These are phyloP conservation scores for Neotragus pygmaeus DNA, from an alignment of 2,113 vertebrate genomes.

Conservation along the genomic window DNA sequence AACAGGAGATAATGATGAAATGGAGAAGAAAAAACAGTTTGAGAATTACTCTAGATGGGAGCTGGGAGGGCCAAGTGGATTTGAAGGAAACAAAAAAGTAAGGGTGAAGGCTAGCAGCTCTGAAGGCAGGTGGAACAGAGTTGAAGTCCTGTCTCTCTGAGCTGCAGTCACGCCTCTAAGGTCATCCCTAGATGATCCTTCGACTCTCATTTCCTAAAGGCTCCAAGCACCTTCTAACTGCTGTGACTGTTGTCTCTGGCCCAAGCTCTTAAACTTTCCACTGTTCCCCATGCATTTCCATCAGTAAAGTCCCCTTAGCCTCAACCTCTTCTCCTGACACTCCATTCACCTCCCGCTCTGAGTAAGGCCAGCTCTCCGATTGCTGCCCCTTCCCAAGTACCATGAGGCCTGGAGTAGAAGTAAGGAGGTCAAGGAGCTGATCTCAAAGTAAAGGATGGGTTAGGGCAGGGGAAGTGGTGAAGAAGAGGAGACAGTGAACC, in stretches of 20 bases:
- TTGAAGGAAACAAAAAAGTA: background rate
- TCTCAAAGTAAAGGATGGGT: background rate
- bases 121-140: background rate
- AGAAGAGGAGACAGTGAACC: background rate
- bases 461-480: too few relatives aligned
- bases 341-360: background rate
- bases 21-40: background rate
- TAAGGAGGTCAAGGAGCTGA: background rate
- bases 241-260: background rate
- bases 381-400: background rate
- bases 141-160: background rate
- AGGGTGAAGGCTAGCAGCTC: background rate
- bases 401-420: background rate
- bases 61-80: background rate
- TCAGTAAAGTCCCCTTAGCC: background rate
- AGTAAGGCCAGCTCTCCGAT: background rate
- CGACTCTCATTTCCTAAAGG: background rate
- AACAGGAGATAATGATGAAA: background rate
- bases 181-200: background rate
- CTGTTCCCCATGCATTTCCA: background rate
- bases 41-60: background rate
- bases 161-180: accelerated
- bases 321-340: background rate
- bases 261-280: background rate
- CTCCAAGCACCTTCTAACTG: background rate